A percentile compares a stretch with the other conserved stretches of the same genome.
These are phyloP conservation scores for Drosophila nr. perissopoda DNA, from an alignment of 2,888 invertebrate genomes.

Conservation along the genomic window DNA sequence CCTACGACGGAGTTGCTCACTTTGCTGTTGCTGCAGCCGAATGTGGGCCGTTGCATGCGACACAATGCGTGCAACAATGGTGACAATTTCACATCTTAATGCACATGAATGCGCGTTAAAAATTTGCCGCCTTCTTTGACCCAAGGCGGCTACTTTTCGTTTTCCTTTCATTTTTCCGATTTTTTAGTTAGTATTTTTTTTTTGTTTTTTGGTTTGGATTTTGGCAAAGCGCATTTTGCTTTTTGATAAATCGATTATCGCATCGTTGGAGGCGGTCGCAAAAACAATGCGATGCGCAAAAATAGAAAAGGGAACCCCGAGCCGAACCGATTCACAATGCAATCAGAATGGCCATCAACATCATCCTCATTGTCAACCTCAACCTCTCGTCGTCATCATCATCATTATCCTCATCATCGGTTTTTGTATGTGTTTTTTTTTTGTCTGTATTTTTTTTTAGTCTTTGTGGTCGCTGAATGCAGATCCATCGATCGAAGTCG, in stretches of 20 bases:
- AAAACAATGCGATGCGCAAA: conserved; percentile 62
- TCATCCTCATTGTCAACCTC: conserved; percentile 19
- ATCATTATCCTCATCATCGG: conserved; percentile 46
- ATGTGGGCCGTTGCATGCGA: conserved; percentile 53
- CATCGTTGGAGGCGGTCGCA: conserved; percentile 73
- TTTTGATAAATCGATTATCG: conserved; percentile 82
- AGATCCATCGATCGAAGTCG: conserved; percentile 58
- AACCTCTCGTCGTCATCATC: conserved; percentile 44
- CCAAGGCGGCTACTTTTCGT: conserved; percentile 45
- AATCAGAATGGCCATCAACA: conserved; percentile 55
- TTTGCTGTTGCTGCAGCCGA: conserved; percentile 55
- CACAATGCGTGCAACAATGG: conserved; percentile 70
- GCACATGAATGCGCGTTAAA: conserved; percentile 75
- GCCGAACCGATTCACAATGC: conserved; percentile 48
- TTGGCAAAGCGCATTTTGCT: conserved; percentile 68
- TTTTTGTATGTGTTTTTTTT: conserved; percentile 8
- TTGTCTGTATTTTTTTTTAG: conserved; percentile 22
- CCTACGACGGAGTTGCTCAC: conserved; percentile 41
- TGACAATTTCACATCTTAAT: conserved; percentile 83
- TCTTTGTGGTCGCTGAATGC: conserved; percentile 65
- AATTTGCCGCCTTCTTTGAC: conserved; percentile 65
- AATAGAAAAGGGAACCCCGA: conserved; percentile 32
- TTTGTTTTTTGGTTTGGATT: conserved; percentile 37
- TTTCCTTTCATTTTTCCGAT: conserved; percentile 25
- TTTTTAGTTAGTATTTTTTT: conserved; percentile 1